Percentiles rank a stretch among this genome's conserved stretches.
These are phyloP conservation scores for Plemyria rubiginata DNA, from an alignment of 2,888 invertebrate species.

Conservation along the genomic window DNA sequence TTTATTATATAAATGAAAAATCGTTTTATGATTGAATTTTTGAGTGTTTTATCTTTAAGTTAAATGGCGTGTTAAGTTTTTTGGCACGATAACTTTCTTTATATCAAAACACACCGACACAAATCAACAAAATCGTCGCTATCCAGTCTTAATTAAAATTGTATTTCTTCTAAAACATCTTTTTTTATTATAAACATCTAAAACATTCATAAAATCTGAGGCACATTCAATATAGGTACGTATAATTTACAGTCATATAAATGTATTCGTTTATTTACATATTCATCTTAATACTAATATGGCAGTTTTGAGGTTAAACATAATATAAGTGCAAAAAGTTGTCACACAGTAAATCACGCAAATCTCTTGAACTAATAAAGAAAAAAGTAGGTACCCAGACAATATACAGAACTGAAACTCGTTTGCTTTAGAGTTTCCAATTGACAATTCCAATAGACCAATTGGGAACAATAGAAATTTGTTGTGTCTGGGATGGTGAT, in stretches of 20 bases:
- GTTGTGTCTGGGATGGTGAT: no score
- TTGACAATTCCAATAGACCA: no score
- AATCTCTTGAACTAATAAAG: not conserved
- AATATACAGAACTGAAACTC: not conserved
- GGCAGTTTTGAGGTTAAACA: constrained; percentile 77
- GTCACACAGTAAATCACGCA: constrained; percentile 3
- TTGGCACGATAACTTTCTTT: constrained; percentile 11
- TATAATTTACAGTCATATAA: constrained; percentile 61
- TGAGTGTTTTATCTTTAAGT: not conserved
- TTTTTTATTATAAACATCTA: constrained; percentile 65
- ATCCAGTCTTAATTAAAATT: constrained; percentile 66
- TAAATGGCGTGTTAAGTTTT: not conserved
- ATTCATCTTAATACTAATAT: constrained; percentile 71
- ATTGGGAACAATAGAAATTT: no score
- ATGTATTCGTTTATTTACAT: constrained; percentile 68
- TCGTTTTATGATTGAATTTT: not conserved
- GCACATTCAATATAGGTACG: constrained; percentile 78
- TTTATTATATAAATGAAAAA: not conserved
- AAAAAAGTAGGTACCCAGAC: not conserved
- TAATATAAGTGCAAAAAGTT: constrained; percentile 51
- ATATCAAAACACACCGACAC: constrained; percentile 5
- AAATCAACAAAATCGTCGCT: constrained; percentile 42
- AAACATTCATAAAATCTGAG: constrained; percentile 77
- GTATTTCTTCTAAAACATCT: constrained; percentile 56
- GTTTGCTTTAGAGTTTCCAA: not conserved